Percentiles rank a stretch among this genome's conserved stretches.
phyloP scores from a whole-genome alignment of 2,797 vertebrate genomes.

The Vireo griseus region DNA sequence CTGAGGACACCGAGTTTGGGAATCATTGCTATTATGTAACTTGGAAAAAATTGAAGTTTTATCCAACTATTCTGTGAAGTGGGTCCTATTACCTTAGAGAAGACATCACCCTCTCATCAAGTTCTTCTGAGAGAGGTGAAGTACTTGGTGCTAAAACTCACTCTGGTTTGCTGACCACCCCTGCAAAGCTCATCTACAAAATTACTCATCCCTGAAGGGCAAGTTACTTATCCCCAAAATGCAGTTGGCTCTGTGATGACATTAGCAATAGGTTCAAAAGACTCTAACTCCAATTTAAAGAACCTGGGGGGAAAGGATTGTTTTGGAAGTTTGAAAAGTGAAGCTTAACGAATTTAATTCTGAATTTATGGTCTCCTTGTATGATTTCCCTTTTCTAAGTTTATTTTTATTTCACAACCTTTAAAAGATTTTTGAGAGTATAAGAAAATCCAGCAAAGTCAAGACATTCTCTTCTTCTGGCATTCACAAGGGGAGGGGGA shows the following conservation, averaged over 20 bases:
- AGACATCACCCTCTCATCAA: background rate
- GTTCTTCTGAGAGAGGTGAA: background rate
- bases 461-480: background rate
- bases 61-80: background rate
- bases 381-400: background rate
- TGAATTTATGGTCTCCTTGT: background rate
- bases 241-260: background rate
- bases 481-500: background rate
- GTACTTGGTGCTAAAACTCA: background rate
- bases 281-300: background rate
- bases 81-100: background rate
- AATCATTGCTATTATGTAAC: background rate
- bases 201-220: background rate
- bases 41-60: background rate
- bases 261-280: background rate
- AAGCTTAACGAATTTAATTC: background rate
- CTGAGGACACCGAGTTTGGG: background rate
- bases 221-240: background rate
- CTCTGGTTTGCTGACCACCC: background rate
- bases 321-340: background rate
- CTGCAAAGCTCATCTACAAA: background rate
- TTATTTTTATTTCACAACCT: background rate
- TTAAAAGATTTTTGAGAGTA: background rate
- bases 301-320: accelerated
- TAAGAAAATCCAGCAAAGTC: background rate